phyloP scores from a whole-genome alignment of 2,888 invertebrate genomes.

The Plusia festucae region DNA sequence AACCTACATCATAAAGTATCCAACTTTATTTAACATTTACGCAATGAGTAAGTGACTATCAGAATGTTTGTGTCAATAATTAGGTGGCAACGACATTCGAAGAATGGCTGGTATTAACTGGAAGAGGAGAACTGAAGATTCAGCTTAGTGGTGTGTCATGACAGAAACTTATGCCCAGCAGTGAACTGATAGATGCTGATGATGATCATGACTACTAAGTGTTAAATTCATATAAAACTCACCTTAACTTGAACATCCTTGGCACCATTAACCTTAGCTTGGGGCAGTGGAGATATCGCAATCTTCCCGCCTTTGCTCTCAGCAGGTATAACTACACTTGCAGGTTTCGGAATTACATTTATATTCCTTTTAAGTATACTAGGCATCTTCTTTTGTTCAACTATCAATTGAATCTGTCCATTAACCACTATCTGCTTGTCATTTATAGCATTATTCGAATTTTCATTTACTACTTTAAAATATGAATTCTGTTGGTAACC shows the following conservation, averaged over 20 bases:
- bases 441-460: slow-evolving; percentile 61
- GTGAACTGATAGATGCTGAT: too few species aligned
- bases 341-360: slow-evolving; percentile 56
- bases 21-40: neutral
- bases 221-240: slow-evolving; percentile 24
- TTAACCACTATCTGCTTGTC: slow-evolving; percentile 65
- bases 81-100: too few species aligned
- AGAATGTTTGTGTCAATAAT: neutral
- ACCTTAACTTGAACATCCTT: slow-evolving; percentile 71
- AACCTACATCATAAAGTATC: too few species aligned
- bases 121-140: too few species aligned
- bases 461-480: slow-evolving; percentile 84
- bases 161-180: too few species aligned
- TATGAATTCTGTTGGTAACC: slow-evolving; percentile 72
- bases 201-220: too few species aligned
- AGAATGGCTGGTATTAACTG: too few species aligned
- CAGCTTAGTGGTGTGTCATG: too few species aligned
- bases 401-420: slow-evolving; percentile 68
- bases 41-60: neutral
- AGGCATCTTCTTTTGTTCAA: slow-evolving; percentile 75
- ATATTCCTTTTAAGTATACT: slow-evolving; percentile 71
- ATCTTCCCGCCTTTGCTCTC: slow-evolving; percentile 75
- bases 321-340: slow-evolving; percentile 66
- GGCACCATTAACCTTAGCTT: slow-evolving; percentile 62
- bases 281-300: slow-evolving; percentile 72